Conservation (phyloP, 2,888 invertebrate genomes). For the Ophioninae sp. region DNA sequence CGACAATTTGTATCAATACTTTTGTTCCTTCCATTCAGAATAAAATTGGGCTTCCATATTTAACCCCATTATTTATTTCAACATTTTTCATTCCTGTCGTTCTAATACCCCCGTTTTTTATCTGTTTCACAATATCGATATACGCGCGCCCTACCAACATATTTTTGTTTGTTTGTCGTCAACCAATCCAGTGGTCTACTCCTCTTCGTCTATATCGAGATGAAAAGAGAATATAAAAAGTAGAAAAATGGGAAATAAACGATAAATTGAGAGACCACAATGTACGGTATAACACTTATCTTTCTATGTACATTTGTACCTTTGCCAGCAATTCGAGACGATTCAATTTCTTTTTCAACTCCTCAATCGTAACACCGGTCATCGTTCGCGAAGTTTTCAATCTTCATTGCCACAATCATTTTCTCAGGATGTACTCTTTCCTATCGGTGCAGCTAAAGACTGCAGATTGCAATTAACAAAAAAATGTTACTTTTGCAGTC, state of each 20-base stretch:
- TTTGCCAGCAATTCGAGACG: constrained; percentile 78
- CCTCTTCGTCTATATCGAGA: constrained; percentile 21
- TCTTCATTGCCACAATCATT: constrained; percentile 26
- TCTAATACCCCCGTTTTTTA: constrained; percentile 20
- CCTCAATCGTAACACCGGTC: constrained; percentile 63
- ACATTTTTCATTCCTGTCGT: constrained; percentile 30
- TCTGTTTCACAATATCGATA: constrained; percentile 44
- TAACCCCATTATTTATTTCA: constrained; percentile 43
- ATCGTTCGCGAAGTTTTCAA: constrained; percentile 17
- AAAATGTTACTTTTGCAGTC: constrained; percentile 68
- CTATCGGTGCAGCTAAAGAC: constrained; percentile 38
- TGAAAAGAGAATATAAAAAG: constrained; percentile 25
- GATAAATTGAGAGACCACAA: constrained; percentile 66
- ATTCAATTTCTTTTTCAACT: constrained; percentile 69
- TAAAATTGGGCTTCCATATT: constrained; percentile 42
- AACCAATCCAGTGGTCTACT: constrained; percentile 51
- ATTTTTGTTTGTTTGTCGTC: constrained; percentile 25
- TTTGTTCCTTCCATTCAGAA: constrained; percentile 21
- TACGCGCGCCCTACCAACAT: constrained; percentile 54
- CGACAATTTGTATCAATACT: constrained; percentile 31
- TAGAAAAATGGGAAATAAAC: constrained; percentile 31
- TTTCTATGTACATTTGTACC: constrained; percentile 81
- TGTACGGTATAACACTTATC: constrained; percentile 76
- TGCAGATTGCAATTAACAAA: constrained; percentile 69
- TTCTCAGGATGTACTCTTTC: constrained; percentile 1